Conservation (phyloP, 35 echinoderm and acorn worm species). For the Ptychodera flava region DNA sequence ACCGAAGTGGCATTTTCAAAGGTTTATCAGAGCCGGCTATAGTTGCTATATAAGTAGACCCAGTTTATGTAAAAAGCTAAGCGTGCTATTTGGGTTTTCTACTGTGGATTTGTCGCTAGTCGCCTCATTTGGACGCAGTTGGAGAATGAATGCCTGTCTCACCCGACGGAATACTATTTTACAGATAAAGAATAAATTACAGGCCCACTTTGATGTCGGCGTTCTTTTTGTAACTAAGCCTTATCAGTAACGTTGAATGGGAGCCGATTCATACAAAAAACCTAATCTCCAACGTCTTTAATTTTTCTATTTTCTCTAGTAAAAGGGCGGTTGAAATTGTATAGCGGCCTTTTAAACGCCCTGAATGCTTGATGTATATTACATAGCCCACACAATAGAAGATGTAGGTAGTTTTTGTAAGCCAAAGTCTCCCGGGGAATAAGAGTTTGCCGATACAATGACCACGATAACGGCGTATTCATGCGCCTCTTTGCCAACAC, state of each 20-base stretch:
- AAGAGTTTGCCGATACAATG: not conserved
- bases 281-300: not conserved
- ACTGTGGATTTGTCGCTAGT: too few species aligned
- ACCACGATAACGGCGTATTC: not conserved
- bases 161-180: too few species aligned
- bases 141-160: too few species aligned
- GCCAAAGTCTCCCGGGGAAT: not conserved
- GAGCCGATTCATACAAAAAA: not conserved
- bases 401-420: not conserved
- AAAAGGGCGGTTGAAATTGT: not conserved
- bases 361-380: not conserved
- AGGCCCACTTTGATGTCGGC: too few species aligned
- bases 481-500: not conserved
- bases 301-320: not conserved
- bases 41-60: too few species aligned
- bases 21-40: too few species aligned
- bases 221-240: not conserved
- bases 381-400: not conserved
- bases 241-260: not conserved
- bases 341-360: not conserved
- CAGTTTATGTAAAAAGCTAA: too few species aligned
- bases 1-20: too few species aligned
- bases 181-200: too few species aligned
- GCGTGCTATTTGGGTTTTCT: too few species aligned
- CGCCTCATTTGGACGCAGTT: too few species aligned